A percentile compares a stretch with the other conserved stretches of the same genome.
Evolutionary conservation across 1,140 invertebrate genomes (phyloP).

Genomic region (Caenorhabditis remanei): DNA sequence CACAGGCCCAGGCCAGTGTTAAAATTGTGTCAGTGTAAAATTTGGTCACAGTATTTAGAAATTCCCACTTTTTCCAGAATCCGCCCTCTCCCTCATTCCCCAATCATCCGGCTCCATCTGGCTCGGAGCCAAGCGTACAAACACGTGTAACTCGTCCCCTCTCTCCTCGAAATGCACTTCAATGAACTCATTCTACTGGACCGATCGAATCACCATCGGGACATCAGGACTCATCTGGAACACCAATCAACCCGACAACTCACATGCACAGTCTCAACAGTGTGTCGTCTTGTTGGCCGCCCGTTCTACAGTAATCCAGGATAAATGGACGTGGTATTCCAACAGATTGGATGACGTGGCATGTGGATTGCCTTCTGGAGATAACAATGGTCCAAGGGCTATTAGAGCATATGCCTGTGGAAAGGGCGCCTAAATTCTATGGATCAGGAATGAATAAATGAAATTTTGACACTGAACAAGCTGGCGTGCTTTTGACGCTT

Average conservation of each 20-base stretch:
- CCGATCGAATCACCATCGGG: neutral
- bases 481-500: no score
- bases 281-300: neutral
- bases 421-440: neutral
- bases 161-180: neutral
- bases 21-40: no score
- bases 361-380: neutral
- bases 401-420: slow-evolving; percentile 12
- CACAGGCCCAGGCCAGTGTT: no score
- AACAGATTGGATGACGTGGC: neutral
- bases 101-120: neutral
- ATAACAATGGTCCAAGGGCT: neutral
- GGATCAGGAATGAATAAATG: no score
- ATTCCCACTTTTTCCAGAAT: neutral
- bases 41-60: no score
- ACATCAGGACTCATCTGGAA: slow-evolving; percentile 3
- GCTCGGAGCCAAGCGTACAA: neutral
- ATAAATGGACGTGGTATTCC: neutral
- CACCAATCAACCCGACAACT: neutral
- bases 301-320: neutral
- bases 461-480: no score
- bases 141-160: neutral
- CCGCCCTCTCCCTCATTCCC: neutral
- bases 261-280: neutral
- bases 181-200: slow-evolving; percentile 17